phyloP scores from a whole-genome alignment of 2,113 vertebrate species.

The Neogobius melanostomus region DNA sequence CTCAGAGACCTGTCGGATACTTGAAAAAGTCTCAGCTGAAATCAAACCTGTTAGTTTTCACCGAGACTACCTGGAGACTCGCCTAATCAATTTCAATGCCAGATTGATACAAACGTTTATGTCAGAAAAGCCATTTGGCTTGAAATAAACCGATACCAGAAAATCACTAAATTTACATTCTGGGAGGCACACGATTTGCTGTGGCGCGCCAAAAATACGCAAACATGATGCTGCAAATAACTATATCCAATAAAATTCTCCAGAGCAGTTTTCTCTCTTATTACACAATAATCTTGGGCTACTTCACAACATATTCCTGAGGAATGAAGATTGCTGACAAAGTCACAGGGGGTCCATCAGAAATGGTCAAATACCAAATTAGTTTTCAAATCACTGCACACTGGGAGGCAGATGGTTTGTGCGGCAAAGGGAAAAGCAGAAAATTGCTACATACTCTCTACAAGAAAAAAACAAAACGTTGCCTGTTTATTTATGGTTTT shows the following conservation, averaged over 20 bases:
- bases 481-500: background rate
- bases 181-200: background rate
- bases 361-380: constrained; percentile 2
- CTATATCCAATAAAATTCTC: background rate
- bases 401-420: background rate
- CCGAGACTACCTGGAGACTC: too few species aligned
- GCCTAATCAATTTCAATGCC: too few species aligned
- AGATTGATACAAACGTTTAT: too few species aligned
- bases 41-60: too few species aligned
- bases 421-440: background rate
- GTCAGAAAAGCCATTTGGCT: too few species aligned
- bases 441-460: background rate
- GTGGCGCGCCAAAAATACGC: too few species aligned
- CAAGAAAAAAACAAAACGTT: background rate
- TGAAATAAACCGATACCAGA: too few species aligned
- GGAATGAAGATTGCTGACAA: background rate
- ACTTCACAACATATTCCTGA: background rate
- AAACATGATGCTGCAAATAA: background rate
- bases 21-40: too few species aligned
- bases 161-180: background rate
- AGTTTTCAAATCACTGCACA: background rate
- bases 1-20: too few species aligned
- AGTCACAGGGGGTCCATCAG: background rate
- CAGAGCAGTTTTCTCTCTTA: background rate
- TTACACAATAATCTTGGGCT: background rate